A percentile compares a stretch with the other conserved stretches of the same genome.
phyloP scores from a whole-genome alignment of 1,140 invertebrate genomes.

The Papilio machaon region DNA sequence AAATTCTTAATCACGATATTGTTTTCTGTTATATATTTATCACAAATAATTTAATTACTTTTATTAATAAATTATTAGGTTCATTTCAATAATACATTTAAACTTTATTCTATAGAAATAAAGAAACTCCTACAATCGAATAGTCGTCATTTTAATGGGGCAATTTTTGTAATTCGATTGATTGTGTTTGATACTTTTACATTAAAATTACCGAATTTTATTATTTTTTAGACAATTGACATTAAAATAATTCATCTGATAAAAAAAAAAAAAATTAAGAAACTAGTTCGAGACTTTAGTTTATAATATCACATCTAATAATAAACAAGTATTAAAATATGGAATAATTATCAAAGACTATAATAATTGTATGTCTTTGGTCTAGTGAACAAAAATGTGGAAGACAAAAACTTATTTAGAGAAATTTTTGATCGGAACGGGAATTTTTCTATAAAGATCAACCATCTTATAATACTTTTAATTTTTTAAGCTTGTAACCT shows the following conservation, averaged over 20 bases:
- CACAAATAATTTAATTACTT: constrained; percentile 24
- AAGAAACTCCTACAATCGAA: not conserved
- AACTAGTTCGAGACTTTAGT: not conserved
- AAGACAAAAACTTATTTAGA: not conserved
- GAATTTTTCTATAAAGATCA: not conserved
- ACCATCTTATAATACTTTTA: not conserved
- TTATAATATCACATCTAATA: constrained; percentile 1
- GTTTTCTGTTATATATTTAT: not conserved
- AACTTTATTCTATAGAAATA: not conserved
- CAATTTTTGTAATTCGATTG: not conserved
- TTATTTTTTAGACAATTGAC: not conserved
- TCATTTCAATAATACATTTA: not conserved
- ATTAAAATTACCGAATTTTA: not conserved
- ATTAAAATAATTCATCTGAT: not conserved
- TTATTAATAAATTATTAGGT: constrained; percentile 5
- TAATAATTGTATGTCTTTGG: not conserved
- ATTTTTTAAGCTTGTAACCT: not conserved
- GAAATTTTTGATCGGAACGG: not conserved
- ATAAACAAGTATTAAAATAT: not conserved
- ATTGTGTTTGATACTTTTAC: not conserved
- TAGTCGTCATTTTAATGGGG: not conserved
- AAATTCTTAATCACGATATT: constrained; percentile 1
- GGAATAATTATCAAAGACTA: not conserved
- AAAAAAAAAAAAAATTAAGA: not conserved
- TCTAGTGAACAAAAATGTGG: not conserved